Percentiles rank a stretch among this genome's conserved stretches.
phyloP scores from a whole-genome alignment of 2,888 invertebrate species.

The Therioaphis trifolii region DNA sequence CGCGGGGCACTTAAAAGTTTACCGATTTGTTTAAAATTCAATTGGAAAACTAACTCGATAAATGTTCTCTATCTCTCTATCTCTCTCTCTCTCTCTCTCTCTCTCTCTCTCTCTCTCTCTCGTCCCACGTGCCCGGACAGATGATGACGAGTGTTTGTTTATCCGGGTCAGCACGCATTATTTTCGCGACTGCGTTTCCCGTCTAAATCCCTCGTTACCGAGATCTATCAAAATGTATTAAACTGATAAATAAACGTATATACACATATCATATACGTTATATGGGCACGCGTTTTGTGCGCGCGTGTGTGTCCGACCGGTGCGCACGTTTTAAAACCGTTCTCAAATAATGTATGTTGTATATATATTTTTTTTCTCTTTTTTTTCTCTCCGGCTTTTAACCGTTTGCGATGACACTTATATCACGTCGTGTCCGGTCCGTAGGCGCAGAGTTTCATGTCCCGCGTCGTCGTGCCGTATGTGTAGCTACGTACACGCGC shows the following conservation, averaged over 20 bases:
- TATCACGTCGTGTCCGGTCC: neutral
- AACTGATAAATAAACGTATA: too few species aligned
- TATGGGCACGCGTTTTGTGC: too few species aligned
- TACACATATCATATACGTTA: too few species aligned
- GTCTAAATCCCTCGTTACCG: too few species aligned
- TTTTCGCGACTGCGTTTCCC: neutral
- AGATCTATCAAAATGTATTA: too few species aligned
- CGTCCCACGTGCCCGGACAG: neutral
- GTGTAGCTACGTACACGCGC: neutral
- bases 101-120: too few species aligned
- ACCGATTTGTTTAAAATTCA: neutral
- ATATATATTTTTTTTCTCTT: neutral
- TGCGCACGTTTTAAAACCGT: too few species aligned
- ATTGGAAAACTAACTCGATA: neutral
- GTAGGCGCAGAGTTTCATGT: too few species aligned
- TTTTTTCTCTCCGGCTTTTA: neutral
- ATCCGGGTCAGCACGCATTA: neutral
- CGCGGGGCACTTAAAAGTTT: too few species aligned
- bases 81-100: too few species aligned
- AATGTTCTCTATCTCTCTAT: neutral
- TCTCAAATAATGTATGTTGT: neutral
- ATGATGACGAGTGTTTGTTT: neutral
- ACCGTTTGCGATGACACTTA: slow-evolving; percentile 8
- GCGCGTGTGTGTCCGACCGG: too few species aligned
- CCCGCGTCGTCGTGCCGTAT: too few species aligned